phyloP scores from a whole-genome alignment of 2,113 vertebrate genomes.

The Catharus fuscescens region DNA sequence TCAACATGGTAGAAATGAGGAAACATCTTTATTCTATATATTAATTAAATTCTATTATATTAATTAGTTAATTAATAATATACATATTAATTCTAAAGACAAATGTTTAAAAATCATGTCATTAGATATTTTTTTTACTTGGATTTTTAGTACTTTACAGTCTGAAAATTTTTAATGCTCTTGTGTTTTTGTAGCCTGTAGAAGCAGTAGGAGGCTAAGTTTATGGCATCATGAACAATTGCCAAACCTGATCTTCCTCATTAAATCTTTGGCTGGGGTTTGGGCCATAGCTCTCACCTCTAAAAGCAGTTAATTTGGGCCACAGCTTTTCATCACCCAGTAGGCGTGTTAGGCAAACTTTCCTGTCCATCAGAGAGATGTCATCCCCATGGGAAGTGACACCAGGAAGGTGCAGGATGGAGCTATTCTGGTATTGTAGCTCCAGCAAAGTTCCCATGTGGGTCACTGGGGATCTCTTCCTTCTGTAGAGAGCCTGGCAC shows the following conservation, averaged over 20 bases:
- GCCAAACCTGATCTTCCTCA: background rate
- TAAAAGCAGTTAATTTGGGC: background rate
- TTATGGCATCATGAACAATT: background rate
- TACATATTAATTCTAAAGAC: background rate
- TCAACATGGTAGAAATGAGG: background rate
- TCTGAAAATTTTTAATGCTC: background rate
- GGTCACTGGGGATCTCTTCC: background rate
- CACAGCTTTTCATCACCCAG: background rate
- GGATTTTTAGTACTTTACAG: background rate
- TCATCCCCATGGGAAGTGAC: fast-evolving
- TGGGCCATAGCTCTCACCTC: background rate
- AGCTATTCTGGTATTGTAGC: background rate
- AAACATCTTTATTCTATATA: background rate
- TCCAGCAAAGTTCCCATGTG: background rate
- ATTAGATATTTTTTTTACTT: background rate
- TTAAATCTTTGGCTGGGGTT: background rate
- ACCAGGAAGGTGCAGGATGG: background rate
- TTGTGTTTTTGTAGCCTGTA: background rate
- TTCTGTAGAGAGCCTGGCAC: background rate
- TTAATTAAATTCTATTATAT: background rate
- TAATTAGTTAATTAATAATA: background rate
- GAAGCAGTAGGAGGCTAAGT: background rate
- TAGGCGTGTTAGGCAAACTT: fast-evolving
- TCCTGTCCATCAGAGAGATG: background rate
- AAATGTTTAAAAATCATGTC: background rate